Percentiles rank a stretch among this genome's conserved stretches.
Conservation (phyloP, 2,113 vertebrate genomes). For the Garra rufa region DNA sequence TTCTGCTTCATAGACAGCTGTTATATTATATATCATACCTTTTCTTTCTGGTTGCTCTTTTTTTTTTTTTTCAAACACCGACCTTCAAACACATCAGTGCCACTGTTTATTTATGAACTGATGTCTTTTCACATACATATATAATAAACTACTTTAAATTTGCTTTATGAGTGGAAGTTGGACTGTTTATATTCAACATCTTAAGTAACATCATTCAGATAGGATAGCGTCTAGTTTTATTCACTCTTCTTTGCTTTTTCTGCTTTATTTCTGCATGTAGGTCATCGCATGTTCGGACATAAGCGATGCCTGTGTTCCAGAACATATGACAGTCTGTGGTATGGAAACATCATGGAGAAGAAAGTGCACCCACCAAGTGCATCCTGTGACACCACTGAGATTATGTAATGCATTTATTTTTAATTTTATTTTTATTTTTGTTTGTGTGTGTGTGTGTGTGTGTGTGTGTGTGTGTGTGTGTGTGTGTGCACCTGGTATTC, state of each 20-base stretch:
- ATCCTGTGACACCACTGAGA: constrained; percentile 29
- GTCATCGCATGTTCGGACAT: background rate
- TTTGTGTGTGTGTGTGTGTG: background rate
- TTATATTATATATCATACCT: no score
- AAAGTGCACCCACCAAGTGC: constrained; percentile 25
- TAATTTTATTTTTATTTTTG: background rate
- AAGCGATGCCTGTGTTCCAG: background rate
- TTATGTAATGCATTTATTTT: constrained; percentile 45
- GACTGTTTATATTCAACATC: no score
- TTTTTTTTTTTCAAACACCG: no score
- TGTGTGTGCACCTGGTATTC: no score
- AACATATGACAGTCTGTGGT: background rate
- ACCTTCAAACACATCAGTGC: no score
- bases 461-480: background rate
- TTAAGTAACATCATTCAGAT: background rate
- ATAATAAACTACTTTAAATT: no score
- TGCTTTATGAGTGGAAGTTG: no score
- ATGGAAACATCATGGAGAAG: background rate
- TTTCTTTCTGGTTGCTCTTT: no score
- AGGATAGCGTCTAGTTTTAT: background rate
- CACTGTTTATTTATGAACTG: no score
- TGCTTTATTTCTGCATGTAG: background rate
- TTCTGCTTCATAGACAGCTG: no score
- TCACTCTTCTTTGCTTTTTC: background rate
- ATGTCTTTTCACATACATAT: no score